Evolutionary conservation across 2,797 vertebrate genomes (phyloP), one percentile per base, ranked within the genome.

Genomic region (Chiloscyllium punctatum): DNA sequence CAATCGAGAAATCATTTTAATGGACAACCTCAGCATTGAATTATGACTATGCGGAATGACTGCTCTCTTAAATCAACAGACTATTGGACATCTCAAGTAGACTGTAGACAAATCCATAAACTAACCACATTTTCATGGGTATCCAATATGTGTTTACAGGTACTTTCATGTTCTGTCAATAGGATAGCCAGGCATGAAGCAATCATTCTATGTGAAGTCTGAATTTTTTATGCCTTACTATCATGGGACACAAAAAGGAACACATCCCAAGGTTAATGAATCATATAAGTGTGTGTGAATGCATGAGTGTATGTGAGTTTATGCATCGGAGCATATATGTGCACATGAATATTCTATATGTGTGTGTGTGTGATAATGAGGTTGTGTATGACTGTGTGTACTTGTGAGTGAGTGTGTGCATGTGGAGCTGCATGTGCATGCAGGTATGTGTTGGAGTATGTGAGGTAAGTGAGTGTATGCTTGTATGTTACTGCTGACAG

Each of bases 41-140:
- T 37, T 92, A 69, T 69, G 90, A 69, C 90, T 92, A 33, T 92
- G 90, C n/a, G 21, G 18, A 92, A 37, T 69, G 66, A 69, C n/a
- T 42, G n/a, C 66, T 66, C 62, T 92, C 90, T 92, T 92, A 92
- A 69, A 92, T 92, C 90, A 92, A 68, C 90, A 69, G 37, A 37
- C n/a, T 69, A 42, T 66, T 92, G 62, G 69, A 92, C 23, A 69
- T 69, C 62, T 37, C 21, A 42, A 1, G 66, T 69, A 92, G 21
- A 33, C 37, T n/a, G 90, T 92, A 21, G 90, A 69, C 62, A 68
- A 92, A 68, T 42, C 66, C n/a, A 42, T 42, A 92, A 92, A 92
- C 23, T 42, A 92, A 92, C 57, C 33, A 92, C 62, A 69, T 42
- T 42, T 66, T 92, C 90, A 11, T 91, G 57, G 88, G 57, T 91